A percentile compares a stretch with the other conserved stretches of the same genome.
These are phyloP conservation scores for Orcinus orca DNA, from an alignment of 2,113 vertebrate genomes.

Conservation along the genomic window DNA sequence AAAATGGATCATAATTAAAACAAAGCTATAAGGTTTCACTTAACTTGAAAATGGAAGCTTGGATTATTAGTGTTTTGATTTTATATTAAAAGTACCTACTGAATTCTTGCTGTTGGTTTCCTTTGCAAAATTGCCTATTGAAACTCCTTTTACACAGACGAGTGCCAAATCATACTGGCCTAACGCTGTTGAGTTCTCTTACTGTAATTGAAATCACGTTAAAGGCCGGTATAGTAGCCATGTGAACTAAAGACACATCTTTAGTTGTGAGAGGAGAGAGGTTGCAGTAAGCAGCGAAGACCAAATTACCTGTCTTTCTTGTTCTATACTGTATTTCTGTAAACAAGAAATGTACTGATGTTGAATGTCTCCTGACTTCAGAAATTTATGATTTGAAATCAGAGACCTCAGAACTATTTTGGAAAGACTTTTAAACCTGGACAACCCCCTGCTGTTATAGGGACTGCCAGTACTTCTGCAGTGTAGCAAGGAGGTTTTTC, in stretches of 20 bases:
- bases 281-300: neutral
- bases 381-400: constrained; percentile 70
- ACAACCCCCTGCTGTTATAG: constrained; percentile 61
- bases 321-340: constrained; percentile 48
- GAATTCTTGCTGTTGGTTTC: constrained; percentile 42
- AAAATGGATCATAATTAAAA: constrained; percentile 48
- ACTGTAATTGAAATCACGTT: constrained; percentile 7
- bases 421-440: constrained; percentile 72
- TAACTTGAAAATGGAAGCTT: constrained; percentile 40
- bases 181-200: neutral
- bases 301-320: constrained; percentile 51
- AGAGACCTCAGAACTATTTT: constrained; percentile 67
- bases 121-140: constrained; percentile 33
- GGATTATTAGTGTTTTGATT: constrained; percentile 49
- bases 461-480: constrained; percentile 72
- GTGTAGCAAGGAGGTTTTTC: constrained; percentile 78
- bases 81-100: constrained; percentile 46
- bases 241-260: constrained; percentile 42
- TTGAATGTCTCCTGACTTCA: constrained; percentile 40
- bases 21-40: constrained; percentile 31
- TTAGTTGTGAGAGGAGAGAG: neutral
- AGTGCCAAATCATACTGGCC: neutral
- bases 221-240: neutral
- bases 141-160: constrained; percentile 31
- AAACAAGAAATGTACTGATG: constrained; percentile 63